Base-by-base conservation (phyloP, 53 echinoderm and acorn worm genomes). In the Pentamera pediparva region DNA sequence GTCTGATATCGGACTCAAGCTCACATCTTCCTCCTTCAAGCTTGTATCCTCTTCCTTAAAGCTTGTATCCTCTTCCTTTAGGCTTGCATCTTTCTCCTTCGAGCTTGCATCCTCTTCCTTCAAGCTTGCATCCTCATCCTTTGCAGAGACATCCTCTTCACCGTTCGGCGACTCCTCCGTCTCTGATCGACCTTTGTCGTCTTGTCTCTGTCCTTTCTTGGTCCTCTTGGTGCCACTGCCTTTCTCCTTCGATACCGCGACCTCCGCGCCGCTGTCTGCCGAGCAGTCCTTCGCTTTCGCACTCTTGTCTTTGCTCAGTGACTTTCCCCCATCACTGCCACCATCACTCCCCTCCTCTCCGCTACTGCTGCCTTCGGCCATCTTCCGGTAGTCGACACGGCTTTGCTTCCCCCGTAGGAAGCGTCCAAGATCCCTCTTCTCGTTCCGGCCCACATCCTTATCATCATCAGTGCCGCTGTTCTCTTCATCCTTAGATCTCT, bases 371-470 rank as follows among this genome's bases (percentile, higher is more conserved):
- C 86, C 86, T 5, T 79, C 80, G 17, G 78, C 91, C 85, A 87
- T 83, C 69, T 94, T 90, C 47, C 81, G 77, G 55, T 87, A 82
- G 35, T 87, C 79, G 3, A 95, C 85, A 21, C 76, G 55, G 50
- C 79, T 91, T 6, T 79, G 53, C 49, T 76, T 47, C 56, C 69
- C 74, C 0, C 83, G 57, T 18, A 83, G 39, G 1, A 69, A 69
- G 11, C 50, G 37, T 19, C 45, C 41, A 21, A 67, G 41, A 35
- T 69, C 67, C 56, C 31, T 47, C 12, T 74, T 62, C 37, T 60
- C 55, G 19, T 37, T 77, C 59, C 72, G 47, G 59, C 62, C 49
- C 22, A 50, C 64, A 37, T 92, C 79, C 25, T 77, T 47, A 53
- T 80, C 48, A 29, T 52, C 65, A 35, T 85, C 80, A 26, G 59